A percentile compares a stretch with the other conserved stretches of the same genome.
These are phyloP conservation scores for Nyctereutes procyonoides DNA, from an alignment of 2,113 vertebrate genomes.

Conservation along the genomic window DNA sequence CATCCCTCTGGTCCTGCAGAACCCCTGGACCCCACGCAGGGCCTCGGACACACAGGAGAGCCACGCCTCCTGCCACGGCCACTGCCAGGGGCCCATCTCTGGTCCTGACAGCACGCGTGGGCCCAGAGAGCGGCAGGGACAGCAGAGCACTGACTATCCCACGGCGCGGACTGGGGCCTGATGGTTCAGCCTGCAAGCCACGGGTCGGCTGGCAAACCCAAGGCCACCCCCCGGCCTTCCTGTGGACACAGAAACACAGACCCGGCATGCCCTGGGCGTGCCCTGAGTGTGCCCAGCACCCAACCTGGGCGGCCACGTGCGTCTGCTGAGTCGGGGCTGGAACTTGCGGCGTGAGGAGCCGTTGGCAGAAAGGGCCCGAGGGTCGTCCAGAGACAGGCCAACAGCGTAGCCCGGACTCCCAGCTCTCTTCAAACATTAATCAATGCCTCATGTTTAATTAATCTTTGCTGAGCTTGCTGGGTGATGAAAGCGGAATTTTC, in stretches of 20 bases:
- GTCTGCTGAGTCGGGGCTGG: slow-evolving; percentile 29
- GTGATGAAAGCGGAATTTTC: slow-evolving; percentile 81
- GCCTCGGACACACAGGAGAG: not conserved
- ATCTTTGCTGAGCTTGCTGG: slow-evolving; percentile 77
- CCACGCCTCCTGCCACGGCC: rapidly evolving
- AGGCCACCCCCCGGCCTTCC: rapidly evolving
- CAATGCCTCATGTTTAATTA: slow-evolving; percentile 83
- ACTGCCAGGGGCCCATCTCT: not conserved
- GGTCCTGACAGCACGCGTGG: rapidly evolving
- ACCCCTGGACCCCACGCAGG: not conserved
- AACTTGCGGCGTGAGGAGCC: slow-evolving; percentile 67
- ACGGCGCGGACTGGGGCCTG: rapidly evolving
- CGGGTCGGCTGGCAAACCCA: rapidly evolving
- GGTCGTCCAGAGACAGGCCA: slow-evolving; percentile 76
- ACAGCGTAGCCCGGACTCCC: slow-evolving; percentile 66
- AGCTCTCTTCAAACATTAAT: slow-evolving; percentile 80
- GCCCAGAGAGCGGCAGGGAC: not conserved
- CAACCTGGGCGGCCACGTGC: slow-evolving; percentile 20
- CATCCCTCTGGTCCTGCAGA: not conserved
- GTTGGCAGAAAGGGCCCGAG: slow-evolving; percentile 69
- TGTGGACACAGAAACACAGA: rapidly evolving
- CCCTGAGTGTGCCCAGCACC: not conserved
- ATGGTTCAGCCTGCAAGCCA: rapidly evolving
- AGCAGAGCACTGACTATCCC: rapidly evolving
- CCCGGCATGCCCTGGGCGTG: rapidly evolving